These are phyloP conservation scores for Burhinus bistriatus DNA, from an alignment of 2,113 vertebrate genomes.

Conservation along the genomic window DNA sequence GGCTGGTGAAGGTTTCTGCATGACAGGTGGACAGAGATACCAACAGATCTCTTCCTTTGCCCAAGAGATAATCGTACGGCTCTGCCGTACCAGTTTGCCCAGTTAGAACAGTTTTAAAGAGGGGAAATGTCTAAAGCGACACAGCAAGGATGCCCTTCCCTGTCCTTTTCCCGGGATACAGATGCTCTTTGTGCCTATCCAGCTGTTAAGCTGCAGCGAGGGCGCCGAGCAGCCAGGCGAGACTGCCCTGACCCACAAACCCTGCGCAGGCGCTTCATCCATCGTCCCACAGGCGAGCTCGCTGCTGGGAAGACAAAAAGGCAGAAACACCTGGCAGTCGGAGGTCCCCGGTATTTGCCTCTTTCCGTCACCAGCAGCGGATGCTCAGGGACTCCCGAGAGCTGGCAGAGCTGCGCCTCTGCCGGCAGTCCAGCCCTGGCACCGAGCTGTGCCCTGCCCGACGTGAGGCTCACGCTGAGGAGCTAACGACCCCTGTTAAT, in stretches of 20 bases:
- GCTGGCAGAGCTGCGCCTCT: not conserved
- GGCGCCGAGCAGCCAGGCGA: not conserved
- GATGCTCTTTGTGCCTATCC: not conserved
- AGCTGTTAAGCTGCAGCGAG: not conserved
- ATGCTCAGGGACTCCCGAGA: not conserved
- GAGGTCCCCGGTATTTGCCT: not conserved
- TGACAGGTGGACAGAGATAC: not conserved
- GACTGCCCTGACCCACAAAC: not conserved
- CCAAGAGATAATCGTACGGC: accelerated
- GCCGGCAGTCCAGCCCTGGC: not conserved
- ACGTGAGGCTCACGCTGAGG: not conserved
- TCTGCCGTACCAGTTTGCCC: not conserved
- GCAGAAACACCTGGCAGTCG: not conserved
- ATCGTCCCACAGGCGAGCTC: not conserved
- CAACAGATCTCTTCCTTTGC: not conserved
- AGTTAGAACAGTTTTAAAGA: not conserved
- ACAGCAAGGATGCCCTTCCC: not conserved
- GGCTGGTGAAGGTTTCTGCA: not conserved
- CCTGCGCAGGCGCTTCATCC: not conserved
- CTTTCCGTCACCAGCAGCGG: not conserved
- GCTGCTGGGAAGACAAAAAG: not conserved
- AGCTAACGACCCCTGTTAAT: not conserved
- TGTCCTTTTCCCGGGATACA: accelerated
- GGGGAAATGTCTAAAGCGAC: not conserved
- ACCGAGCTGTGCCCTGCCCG: not conserved